Evolutionary conservation across 2,888 invertebrate species (phyloP), one percentile per base, ranked within the genome.

Genomic region (Parnassius mnemosyne): DNA sequence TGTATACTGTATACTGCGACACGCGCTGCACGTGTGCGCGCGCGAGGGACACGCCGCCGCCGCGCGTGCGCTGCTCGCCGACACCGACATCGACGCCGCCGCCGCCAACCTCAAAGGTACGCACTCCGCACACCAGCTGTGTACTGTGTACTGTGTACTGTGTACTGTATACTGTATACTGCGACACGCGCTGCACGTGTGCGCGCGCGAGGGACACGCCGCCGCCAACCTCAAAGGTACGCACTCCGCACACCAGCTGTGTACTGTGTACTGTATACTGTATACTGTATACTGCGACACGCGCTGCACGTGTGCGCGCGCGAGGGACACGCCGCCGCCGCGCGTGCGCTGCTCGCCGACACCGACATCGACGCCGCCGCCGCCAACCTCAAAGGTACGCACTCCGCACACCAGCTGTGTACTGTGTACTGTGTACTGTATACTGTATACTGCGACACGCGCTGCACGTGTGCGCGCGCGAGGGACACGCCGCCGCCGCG

Each of bases 21-120:
- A 85, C 95, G 93, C 97, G 96, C 89, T 96, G 95, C 70, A 92
- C 94, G 61, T 98, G 96, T 92, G 94, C 93, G 72, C 96, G 94
- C 76, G 95, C 92, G 66, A 95, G 95, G 84, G 98, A 93, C 89
- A 97, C 96, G 44, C 91, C 95, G 57, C 96, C 95, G 60, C 96
- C 94, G 65, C 94, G 94, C 73, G 95, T 94, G 80, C 97, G 95
- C 43, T 97, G 95, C 84, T 92, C 94, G 65, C 93, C 92, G 68
- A 96, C 95, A 66, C 95, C 93, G 51, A 85, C 63, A 74, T 98
- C n/a, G 95, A 97, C 78, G 97, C 98, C 1, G 96, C 96, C 77
- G 94, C 95, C 2, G 85, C 94, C 16, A 96, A 97, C 87, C 87
- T 94, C 49, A 97, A 97, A 77, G 97, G 96, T 69, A 57, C 65